A percentile compares a stretch with the other conserved stretches of the same genome.
Evolutionary conservation across 1,140 invertebrate species (phyloP).

Genomic region (Glossosoma conforme): DNA sequence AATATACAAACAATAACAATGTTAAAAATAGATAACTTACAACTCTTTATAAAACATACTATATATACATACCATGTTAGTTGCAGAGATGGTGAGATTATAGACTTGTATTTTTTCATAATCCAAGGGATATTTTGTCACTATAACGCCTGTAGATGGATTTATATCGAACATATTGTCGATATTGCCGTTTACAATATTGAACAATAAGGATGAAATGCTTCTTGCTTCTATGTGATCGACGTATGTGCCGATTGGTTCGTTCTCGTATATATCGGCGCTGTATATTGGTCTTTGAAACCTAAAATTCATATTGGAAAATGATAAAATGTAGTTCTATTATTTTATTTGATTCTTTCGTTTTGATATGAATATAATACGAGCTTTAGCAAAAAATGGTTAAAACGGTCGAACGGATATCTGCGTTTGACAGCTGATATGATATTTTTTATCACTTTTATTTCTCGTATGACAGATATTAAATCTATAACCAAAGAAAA

Average conservation of each 20-base stretch:
- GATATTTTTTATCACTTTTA: too few relatives aligned
- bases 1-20: too few relatives aligned
- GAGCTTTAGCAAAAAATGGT: too few relatives aligned
- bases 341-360: too few relatives aligned
- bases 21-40: too few relatives aligned
- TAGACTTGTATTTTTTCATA: conserved; percentile 65
- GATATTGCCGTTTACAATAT: conserved; percentile 69
- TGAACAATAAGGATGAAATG: conserved; percentile 72
- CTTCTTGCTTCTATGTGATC: conserved; percentile 68
- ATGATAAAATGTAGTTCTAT: too few relatives aligned
- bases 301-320: conserved; percentile 21
- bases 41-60: too few relatives aligned
- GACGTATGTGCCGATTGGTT: conserved; percentile 68
- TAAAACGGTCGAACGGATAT: too few relatives aligned
- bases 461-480: too few relatives aligned
- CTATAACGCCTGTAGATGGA: conserved; percentile 75
- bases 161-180: conserved; percentile 71
- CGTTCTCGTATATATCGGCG: conserved; percentile 78
- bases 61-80: conserved; percentile 65
- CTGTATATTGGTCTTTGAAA: conserved; percentile 26
- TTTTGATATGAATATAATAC: too few relatives aligned
- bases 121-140: conserved; percentile 63
- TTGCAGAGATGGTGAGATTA: conserved; percentile 73
- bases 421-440: too few relatives aligned
- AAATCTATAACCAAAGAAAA: too few relatives aligned